Percentiles rank a stretch among this genome's conserved stretches.
These are phyloP conservation scores for Taphrorychus bicolor DNA, from an alignment of 2,888 invertebrate species.

Conservation along the genomic window DNA sequence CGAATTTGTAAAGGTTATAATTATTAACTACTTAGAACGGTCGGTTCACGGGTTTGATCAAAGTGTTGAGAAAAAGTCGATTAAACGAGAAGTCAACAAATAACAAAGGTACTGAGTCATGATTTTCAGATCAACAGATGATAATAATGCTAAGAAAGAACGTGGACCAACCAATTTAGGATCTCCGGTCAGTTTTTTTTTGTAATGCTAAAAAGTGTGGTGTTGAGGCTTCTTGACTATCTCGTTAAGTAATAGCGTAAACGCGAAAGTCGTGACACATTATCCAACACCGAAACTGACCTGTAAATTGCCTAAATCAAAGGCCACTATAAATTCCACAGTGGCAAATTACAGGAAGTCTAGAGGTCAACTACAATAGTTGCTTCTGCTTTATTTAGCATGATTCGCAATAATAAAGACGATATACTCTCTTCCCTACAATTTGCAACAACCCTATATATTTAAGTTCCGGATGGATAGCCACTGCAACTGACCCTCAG, in stretches of 20 bases:
- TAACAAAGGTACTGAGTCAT: slow-evolving; percentile 29
- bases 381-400: not conserved
- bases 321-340: slow-evolving; percentile 16
- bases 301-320: slow-evolving; percentile 13
- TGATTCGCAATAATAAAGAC: no score
- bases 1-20: slow-evolving; percentile 24
- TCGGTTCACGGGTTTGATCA: slow-evolving; percentile 25
- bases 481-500: no score
- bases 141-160: slow-evolving; percentile 9
- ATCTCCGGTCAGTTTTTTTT: not conserved
- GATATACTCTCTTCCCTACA: no score
- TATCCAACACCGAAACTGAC: not conserved
- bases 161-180: not conserved
- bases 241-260: not conserved
- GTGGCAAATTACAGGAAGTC: slow-evolving; percentile 28
- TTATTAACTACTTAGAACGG: slow-evolving; percentile 32
- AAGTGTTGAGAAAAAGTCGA: slow-evolving; percentile 30
- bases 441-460: not conserved
- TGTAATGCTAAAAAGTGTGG: not conserved
- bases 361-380: slow-evolving; percentile 25
- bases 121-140: slow-evolving; percentile 17
- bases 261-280: not conserved
- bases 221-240: not conserved
- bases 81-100: slow-evolving; percentile 19
- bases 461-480: not conserved